Base-by-base conservation (phyloP, 2,113 vertebrate genomes). In the Sinocyclocheilus anshuiensis region DNA sequence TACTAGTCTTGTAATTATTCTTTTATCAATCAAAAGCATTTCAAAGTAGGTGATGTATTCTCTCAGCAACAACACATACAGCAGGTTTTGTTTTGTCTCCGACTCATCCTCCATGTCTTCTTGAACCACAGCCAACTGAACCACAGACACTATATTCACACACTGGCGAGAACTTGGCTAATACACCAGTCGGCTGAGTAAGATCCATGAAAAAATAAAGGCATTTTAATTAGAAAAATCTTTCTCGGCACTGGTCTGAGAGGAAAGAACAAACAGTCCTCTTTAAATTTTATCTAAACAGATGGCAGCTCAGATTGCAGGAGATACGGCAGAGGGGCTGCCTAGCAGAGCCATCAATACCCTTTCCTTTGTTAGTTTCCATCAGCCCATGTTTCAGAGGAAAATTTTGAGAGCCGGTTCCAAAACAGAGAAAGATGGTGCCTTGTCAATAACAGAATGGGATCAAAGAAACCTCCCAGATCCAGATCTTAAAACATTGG, bases 201-300 rank as follows among this genome's bases (percentile, higher is more conserved):
- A 84, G 71, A 42, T 7, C 77, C 82, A 90, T 92, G 90, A 93
- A 93, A 90, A 91, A 91, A 90, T 86, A 92, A 92, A 42, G 55
- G 81, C 45, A 89, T 90, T 88, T 90, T 89, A 90, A 90, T 90
- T 87, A 91, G 90, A 90, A 83, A 87, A 13, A n/a, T 77, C 59
- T 83, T 83, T 69, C 63, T 39, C 61, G 1, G 65, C 33, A 59
- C 26, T 63, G 57, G 71, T 67, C 83, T 63, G 20, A 45, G 48
- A 69, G 81, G 75, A 76, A 79, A 65, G 75, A 72, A 84, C 50
- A 84, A 74, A 84, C 82, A 71, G 81, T 84, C 82, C 65, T 59
- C 67, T 84, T 84, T 84, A 42, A 42, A 84, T 84, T 72, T 42
- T 3, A 39, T 74, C 69, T 57, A 59, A 84, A 50, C 81, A 84